Evolutionary conservation across 2,888 invertebrate species (phyloP), one percentile per base, ranked within the genome.

Genomic region (Cephus nigrinus): DNA sequence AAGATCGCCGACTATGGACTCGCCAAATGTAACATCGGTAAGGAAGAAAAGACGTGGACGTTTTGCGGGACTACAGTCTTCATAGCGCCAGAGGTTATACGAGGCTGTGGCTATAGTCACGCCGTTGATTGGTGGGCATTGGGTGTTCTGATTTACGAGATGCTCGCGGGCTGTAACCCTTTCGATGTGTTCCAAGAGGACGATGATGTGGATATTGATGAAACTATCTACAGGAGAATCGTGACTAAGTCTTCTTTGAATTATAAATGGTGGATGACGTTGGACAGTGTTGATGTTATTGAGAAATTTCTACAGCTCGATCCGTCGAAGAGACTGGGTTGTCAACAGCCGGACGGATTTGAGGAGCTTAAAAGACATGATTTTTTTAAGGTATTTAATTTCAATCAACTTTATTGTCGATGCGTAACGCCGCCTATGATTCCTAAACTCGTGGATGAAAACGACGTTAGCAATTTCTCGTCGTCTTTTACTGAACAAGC

Each of bases 1-100:
- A 95, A 95, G 87, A 91, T 95, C 34, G 95, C 95, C 12, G 95
- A 95, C 89, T 95, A 95, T 86, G 95, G 95, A 80, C 95, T 95
- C 95, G 95, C 95, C 88, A 95, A 95, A 87, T 94, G 93, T 88
- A 93, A 93, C 35, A 93, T 94, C 79, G 88, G 92, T 75, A 91
- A 92, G 23, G 93, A 93, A 23, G 95, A 95, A 84, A 93, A 92
- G 33, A 95, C 95, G 3, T 93, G 93, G 79, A 95, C 94, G 23
- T 92, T 92, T 83, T 92, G 91, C 81, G 91, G 94, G 23, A 95
- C 95, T 32, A 94, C 95, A 33, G 94, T 95, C 90, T 95, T 95
- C 89, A 95, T 95, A 80, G 94, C 95, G 23, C 95, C 95, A 0
- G 95, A 95, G 90, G 94, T 95, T 81, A 91, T 95, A 71, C 91